Base-by-base conservation (phyloP, 2,888 invertebrate genomes). In the Mactromeris polynyma region DNA sequence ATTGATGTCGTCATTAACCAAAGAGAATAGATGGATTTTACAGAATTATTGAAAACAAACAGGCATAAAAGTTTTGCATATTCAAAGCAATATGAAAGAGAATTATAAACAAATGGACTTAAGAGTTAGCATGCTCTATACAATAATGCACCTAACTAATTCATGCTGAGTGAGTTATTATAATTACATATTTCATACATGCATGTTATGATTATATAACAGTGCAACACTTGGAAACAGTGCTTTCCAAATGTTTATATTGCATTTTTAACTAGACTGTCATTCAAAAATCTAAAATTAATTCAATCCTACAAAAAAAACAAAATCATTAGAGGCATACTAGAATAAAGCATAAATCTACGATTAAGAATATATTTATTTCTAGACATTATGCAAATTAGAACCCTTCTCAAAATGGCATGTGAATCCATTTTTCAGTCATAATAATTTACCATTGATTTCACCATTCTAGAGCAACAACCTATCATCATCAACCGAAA, bases 251-350 rank as follows among this genome's bases (percentile, higher is more conserved):
- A 64, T 7, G 9, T 26, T 64, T 1, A 26, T 26, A 26, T 64
- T 26, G n/a, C 58, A 64, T 64, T 64, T 9, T 26, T 64, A 64
- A 4, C 58, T 64, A 64, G 26, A 64, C 58, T 26, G 58, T 64
- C 58, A 64, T 64, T 64, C n/a, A 64, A 64, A 26, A n/a, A 64
- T 26, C 58, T 64, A 64, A 21, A 58, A 64, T 64, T 64, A 64
- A 64, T n/a, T 21, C n/a, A 64, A 26, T 64, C 58, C 26, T 64
- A 64, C 14, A n/a, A 64, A n/a, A 26, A 26, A 58, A n/a, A n/a
- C n/a, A 64, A n/a, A 64, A n/a, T 64, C 1, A n/a, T 64, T 64
- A 64, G 58, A 64, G 21, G 9, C 58, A 64, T 64, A 64, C 11
- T 26, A 4, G 58, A 64, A 26, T 64, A 14, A 17, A 9, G 58